Percentiles rank a stretch among this genome's conserved stretches.
Evolutionary conservation across 2,797 vertebrate species (phyloP).

Genomic region (Sebastes minor): DNA sequence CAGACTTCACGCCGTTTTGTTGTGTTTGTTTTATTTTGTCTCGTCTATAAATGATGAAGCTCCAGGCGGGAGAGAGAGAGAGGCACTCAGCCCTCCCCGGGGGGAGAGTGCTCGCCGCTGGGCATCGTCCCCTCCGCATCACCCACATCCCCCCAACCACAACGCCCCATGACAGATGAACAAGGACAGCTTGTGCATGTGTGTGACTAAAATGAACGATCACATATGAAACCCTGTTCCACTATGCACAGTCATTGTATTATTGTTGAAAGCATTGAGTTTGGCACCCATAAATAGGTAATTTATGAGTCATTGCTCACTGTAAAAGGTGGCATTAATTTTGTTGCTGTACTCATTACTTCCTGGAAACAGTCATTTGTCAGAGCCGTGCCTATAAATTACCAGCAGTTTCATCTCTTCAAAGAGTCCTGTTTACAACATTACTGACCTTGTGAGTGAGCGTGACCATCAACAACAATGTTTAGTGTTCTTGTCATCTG

Average conservation of each 20-base stretch:
- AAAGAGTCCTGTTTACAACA: conserved; percentile 9
- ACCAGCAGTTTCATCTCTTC: not conserved
- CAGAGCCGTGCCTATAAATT: conserved; percentile 26
- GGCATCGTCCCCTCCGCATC: conserved; percentile 57
- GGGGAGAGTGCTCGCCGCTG: conserved; percentile 51
- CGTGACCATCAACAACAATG: not conserved
- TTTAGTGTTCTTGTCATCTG: conserved; percentile 21
- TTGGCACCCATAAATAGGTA: conserved; percentile 4
- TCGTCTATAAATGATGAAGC: conserved; percentile 78
- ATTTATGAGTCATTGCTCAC: conserved; percentile 9
- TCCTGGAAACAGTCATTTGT: conserved; percentile 27
- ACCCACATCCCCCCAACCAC: conserved; percentile 18
- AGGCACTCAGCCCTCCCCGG: conserved; percentile 70
- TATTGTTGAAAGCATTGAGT: not conserved
- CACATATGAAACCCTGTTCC: not conserved
- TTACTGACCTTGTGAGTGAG: conserved; percentile 21
- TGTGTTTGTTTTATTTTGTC: conserved; percentile 80
- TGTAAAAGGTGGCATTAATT: not conserved
- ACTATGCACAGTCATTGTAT: not conserved
- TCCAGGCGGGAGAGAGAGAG: conserved; percentile 50
- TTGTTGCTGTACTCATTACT: conserved; percentile 30
- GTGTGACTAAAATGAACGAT: conserved; percentile 30
- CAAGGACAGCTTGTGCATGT: conserved; percentile 36
- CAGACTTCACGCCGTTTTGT: conserved; percentile 66
- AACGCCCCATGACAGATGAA: conserved; percentile 35